phyloP scores from a whole-genome alignment of 2,113 vertebrate species.

The Pontoporia blainvillei region DNA sequence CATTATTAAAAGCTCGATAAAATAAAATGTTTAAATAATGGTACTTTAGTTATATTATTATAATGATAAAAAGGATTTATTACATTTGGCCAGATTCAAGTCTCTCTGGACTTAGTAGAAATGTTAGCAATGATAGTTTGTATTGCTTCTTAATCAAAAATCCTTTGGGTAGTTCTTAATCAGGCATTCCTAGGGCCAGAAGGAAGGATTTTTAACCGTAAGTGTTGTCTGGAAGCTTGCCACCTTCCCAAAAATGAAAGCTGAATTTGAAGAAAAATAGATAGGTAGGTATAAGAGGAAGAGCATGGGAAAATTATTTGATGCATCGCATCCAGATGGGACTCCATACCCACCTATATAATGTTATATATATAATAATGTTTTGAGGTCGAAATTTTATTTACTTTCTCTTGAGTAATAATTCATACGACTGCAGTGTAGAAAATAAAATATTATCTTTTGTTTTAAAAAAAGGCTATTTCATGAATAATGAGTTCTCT shows the following conservation, averaged over 20 bases:
- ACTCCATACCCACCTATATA: background rate
- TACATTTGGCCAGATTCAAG: background rate
- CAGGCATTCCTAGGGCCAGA: background rate
- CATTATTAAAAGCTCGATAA: background rate
- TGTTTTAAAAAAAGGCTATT: background rate
- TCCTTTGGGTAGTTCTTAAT: background rate
- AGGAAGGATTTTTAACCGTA: background rate
- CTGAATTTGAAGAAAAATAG: background rate
- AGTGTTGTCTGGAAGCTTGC: background rate
- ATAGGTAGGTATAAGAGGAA: background rate
- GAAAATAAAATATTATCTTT: background rate
- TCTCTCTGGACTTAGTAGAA: background rate
- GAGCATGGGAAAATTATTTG: background rate
- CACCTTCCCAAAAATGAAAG: background rate
- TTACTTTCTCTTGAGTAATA: background rate
- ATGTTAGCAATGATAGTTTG: background rate
- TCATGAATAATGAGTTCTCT: background rate
- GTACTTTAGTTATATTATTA: background rate
- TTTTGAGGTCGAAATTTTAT: background rate
- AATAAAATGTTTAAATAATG: background rate
- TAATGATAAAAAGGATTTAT: background rate
- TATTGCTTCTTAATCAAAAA: background rate
- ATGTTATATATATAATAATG: background rate
- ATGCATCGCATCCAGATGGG: background rate
- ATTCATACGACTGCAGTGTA: background rate